A percentile compares a stretch with the other conserved stretches of the same genome.
Conservation (phyloP, 2,113 vertebrate species). For the Orthonyx spaldingii region DNA sequence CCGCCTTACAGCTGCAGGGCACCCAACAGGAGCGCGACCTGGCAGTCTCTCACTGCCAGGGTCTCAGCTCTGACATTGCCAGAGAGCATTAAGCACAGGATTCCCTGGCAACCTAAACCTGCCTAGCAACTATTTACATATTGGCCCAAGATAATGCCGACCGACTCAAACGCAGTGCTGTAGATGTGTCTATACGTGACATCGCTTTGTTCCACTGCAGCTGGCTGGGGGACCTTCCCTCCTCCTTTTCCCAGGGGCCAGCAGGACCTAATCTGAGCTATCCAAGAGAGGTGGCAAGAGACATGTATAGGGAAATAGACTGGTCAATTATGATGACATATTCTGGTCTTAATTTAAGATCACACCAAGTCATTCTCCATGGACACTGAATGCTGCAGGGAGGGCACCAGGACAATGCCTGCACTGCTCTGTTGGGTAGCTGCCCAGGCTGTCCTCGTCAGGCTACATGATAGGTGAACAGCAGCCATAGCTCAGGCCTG, state of each 20-base stretch:
- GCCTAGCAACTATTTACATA: not conserved
- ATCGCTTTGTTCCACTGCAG: not conserved
- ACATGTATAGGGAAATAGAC: not conserved
- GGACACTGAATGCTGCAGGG: not conserved
- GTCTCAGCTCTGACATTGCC: not conserved
- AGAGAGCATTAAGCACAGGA: not conserved
- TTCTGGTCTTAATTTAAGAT: not conserved
- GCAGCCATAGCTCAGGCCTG: not conserved
- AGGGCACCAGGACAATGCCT: not conserved
- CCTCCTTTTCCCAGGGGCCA: not conserved
- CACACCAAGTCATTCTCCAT: not conserved
- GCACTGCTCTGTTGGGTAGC: not conserved
- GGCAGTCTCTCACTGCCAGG: not conserved
- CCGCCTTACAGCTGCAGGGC: not conserved
- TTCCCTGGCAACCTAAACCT: not conserved
- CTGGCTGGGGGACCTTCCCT: not conserved
- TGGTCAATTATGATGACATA: not conserved
- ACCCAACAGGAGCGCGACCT: accelerated
- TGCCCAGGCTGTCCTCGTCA: not conserved
- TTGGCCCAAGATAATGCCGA: not conserved
- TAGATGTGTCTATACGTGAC: not conserved
- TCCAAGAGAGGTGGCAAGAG: not conserved
- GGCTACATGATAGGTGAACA: accelerated
- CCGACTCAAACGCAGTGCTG: no score
- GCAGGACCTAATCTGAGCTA: not conserved